Percentiles rank a stretch among this genome's conserved stretches.
Evolutionary conservation across 1,140 invertebrate species (phyloP).

Genomic region (Drosophila novamexicana): DNA sequence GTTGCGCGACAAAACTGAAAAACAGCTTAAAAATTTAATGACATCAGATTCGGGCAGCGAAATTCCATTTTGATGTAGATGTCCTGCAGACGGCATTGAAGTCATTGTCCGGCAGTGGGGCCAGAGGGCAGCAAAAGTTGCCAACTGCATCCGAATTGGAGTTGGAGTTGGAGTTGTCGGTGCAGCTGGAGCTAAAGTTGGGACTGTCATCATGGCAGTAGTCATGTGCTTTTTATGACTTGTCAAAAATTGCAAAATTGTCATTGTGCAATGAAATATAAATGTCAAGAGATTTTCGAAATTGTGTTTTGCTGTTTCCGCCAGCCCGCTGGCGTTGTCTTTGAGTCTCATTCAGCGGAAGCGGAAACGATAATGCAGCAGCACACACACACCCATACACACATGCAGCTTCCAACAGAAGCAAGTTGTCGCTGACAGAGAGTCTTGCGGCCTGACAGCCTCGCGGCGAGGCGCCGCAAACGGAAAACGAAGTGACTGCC

Average conservation of each 20-base stretch:
- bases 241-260: constrained; percentile 72
- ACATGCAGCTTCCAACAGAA: not conserved
- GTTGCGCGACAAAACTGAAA: constrained; percentile 10
- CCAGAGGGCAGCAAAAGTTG: constrained; percentile 10
- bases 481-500: constrained; percentile 2
- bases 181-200: constrained; percentile 8
- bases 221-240: constrained; percentile 66
- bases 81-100: constrained; percentile 26
- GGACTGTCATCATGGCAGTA: constrained; percentile 33
- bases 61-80: constrained; percentile 45
- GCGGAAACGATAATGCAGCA: constrained; percentile 66
- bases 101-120: constrained; percentile 42
- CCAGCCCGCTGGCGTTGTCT: constrained; percentile 41
- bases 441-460: constrained; percentile 8
- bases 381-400: not conserved
- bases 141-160: not conserved
- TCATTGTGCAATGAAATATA: constrained; percentile 79
- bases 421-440: not conserved
- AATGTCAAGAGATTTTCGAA: constrained; percentile 73
- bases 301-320: constrained; percentile 68
- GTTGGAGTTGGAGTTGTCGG: not conserved
- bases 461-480: not conserved
- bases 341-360: constrained; percentile 58
- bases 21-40: constrained; percentile 49
- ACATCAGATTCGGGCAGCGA: constrained; percentile 17